These are phyloP conservation scores for Chirona hameri DNA, from an alignment of 2,888 invertebrate genomes.

Conservation along the genomic window DNA sequence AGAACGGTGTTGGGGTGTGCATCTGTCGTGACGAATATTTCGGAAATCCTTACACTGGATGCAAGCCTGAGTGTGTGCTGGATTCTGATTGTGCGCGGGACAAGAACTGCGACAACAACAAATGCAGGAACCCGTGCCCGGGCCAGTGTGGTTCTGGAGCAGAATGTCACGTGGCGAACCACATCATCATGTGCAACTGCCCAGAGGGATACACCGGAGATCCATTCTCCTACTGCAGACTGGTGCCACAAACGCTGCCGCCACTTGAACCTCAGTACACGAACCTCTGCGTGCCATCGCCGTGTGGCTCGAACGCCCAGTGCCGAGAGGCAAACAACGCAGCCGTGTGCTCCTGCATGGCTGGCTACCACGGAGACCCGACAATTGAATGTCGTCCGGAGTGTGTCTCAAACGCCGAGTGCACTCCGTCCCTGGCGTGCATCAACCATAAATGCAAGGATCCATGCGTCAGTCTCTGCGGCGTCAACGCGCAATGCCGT, in stretches of 20 bases:
- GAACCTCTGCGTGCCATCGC: constrained; percentile 36
- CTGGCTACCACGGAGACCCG: constrained; percentile 59
- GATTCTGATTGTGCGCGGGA: constrained; percentile 69
- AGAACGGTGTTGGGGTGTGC: not conserved
- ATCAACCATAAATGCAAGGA: constrained; percentile 64
- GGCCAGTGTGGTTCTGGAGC: constrained; percentile 75
- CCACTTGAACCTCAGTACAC: not conserved
- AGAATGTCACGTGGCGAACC: constrained; percentile 65
- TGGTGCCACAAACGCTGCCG: constrained; percentile 1
- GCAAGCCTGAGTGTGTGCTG: constrained; percentile 70
- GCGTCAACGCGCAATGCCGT: constrained; percentile 50
- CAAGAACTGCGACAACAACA: constrained; percentile 57
- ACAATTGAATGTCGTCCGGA: constrained; percentile 63
- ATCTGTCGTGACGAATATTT: constrained; percentile 9
- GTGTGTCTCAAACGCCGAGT: constrained; percentile 78
- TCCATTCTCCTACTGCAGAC: no score
- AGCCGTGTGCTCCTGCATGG: constrained; percentile 68
- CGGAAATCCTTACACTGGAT: constrained; percentile 60
- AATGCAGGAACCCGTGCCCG: constrained; percentile 57
- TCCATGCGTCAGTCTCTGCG: constrained; percentile 54
- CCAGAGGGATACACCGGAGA: no score
- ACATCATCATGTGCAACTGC: no score
- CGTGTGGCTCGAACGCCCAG: constrained; percentile 61
- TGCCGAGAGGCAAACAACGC: no score
- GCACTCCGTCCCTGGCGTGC: constrained; percentile 70